phyloP scores from a whole-genome alignment of 2,888 invertebrate genomes.

The Perizoma flavofasciatum region DNA sequence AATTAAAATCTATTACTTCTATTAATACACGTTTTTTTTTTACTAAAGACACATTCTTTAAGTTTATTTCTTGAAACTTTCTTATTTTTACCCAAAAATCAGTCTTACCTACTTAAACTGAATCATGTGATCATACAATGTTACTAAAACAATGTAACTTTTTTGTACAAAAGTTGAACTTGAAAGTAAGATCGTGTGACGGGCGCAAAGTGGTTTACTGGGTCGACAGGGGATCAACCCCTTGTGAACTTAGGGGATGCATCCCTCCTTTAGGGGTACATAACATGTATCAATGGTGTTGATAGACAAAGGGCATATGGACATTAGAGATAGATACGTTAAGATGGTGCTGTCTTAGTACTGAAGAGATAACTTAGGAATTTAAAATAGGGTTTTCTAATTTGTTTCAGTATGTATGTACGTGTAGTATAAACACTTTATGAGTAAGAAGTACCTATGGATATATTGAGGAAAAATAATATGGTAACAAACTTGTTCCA shows the following conservation, averaged over 20 bases:
- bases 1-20: background rate
- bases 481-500: too few species aligned
- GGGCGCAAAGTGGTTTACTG: constrained; percentile 36
- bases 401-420: too few species aligned
- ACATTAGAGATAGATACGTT: constrained; percentile 4
- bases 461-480: too few species aligned
- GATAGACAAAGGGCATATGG: constrained; percentile 8
- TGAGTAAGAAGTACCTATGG: too few species aligned
- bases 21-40: background rate
- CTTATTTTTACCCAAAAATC: background rate
- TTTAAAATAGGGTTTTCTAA: too few species aligned
- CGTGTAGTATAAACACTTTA: too few species aligned
- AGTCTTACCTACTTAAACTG: background rate
- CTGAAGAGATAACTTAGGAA: background rate
- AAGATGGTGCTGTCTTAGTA: constrained; percentile 4
- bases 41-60: too few species aligned
- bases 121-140: background rate
- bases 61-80: too few species aligned
- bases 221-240: constrained; percentile 39
- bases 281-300: constrained; percentile 27
- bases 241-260: constrained; percentile 36
- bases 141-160: constrained; percentile 15
- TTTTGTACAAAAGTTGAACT: constrained; percentile 36
- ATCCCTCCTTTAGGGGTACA: constrained; percentile 27
- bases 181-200: constrained; percentile 34